Conservation (phyloP, 2,888 invertebrate genomes). For the Tetheella fluctuosa region DNA sequence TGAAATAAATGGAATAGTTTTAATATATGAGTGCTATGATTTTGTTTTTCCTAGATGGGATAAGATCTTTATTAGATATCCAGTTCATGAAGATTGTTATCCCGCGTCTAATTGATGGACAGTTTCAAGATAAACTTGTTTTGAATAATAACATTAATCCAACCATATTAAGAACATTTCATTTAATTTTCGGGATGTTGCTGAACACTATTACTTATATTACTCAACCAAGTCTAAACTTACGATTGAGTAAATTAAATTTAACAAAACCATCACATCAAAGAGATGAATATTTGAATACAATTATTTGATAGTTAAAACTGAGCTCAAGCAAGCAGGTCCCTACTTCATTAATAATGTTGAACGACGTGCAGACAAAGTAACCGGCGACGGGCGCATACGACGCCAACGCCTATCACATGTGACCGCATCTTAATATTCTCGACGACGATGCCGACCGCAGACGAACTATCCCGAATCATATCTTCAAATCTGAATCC, state of each 20-base stretch:
- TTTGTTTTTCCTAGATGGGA: neutral
- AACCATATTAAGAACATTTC: neutral
- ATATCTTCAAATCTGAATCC: slow-evolving; percentile 52
- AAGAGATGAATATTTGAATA: neutral
- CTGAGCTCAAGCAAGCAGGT: neutral
- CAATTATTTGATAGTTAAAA: neutral
- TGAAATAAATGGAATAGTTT: slow-evolving; percentile 2
- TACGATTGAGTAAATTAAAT: no score
- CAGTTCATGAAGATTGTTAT: neutral
- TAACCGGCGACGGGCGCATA: no score
- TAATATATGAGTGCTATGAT: neutral
- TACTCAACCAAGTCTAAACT: no score
- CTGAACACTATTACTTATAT: no score
- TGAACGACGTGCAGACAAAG: neutral
- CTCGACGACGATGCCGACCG: slow-evolving; percentile 33
- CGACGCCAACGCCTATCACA: slow-evolving; percentile 33
- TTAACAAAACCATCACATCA: no score
- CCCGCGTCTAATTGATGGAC: neutral
- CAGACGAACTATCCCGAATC: slow-evolving; percentile 43
- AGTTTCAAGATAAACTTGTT: neutral
- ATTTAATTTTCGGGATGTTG: no score
- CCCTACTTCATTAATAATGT: neutral
- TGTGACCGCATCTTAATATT: slow-evolving; percentile 39
- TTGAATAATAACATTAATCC: neutral
- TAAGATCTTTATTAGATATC: slow-evolving; percentile 1